phyloP scores from a whole-genome alignment of 1,140 invertebrate genomes.

The Ceratosolen fusciceps region DNA sequence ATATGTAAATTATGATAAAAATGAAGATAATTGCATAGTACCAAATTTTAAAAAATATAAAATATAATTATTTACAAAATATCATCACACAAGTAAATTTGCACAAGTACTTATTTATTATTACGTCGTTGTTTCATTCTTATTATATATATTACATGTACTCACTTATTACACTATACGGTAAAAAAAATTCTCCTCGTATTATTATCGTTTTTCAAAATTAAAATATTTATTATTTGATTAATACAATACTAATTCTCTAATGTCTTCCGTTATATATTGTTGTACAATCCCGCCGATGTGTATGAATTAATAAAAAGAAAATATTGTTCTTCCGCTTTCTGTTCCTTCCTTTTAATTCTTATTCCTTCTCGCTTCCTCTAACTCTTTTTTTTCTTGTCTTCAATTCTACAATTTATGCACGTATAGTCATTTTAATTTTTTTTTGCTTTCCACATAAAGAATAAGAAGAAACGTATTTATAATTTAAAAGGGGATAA shows the following conservation, averaged over 20 bases:
- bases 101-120: no score
- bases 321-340: background rate
- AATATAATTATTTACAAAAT: background rate
- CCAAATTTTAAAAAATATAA: background rate
- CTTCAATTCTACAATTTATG: no score
- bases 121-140: no score
- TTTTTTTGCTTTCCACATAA: no score
- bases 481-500: no score
- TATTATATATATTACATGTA: background rate
- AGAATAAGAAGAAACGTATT: no score
- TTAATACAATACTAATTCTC: background rate
- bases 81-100: background rate
- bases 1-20: background rate
- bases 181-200: constrained; percentile 22
- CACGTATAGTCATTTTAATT: no score
- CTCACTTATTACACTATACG: constrained; percentile 44
- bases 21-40: background rate
- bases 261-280: background rate
- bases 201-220: background rate
- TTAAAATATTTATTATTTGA: constrained; percentile 6
- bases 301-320: background rate
- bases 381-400: no score
- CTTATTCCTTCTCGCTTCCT: no score
- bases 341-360: background rate
- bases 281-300: background rate